Evolutionary conservation across 1,140 invertebrate genomes (phyloP), one percentile per base, ranked within the genome.

Genomic region (Vanessa tameamea): DNA sequence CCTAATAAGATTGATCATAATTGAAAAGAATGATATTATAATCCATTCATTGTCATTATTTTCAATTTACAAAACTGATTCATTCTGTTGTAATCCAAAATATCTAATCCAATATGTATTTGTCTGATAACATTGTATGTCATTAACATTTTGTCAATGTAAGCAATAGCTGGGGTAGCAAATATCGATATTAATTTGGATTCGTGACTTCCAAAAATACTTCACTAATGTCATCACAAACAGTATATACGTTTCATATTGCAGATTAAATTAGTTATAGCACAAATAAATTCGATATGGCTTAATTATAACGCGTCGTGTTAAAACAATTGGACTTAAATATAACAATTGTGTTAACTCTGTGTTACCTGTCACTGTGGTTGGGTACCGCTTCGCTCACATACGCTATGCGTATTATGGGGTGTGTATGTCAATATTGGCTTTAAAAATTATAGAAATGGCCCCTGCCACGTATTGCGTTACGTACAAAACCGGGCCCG

Each of bases 401-500:
- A 81, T 78, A 81, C 70, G 72, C 78, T 82, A 76, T 82, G 80
- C 86, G 78, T 87, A 79, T 78, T 74, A 68, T 77, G 83, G 83
- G 83, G 78, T 87, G 87, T 90, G 86, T 86, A 82, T 90, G 89
- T 91, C 82, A 91, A 83, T 61, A 88, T 90, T 90, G 87, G 88
- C 89, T 92, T 92, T 91, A 87, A 77, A 89, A 86, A 88, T 91
- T 91, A 87, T 92, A 93, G 91, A 91, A 92, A 88, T 93, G 93
- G 93, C 92, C 91, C 87, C 91, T 93, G 72, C 97, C 97, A 81
- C 96, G 96, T 94, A 95, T 98, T 91, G 95, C 95, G 84, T 95
- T 98, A 81, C 96, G 96, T 90, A 96, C 95, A 93, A 96, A 96
- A 92, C 94, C 97, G 82, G 96, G 97, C 82, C 95, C 95, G 78